Percentiles rank a stretch among this genome's conserved stretches.
Evolutionary conservation across 2,113 vertebrate species (phyloP).

Genomic region (Pomatorhinus ruficollis): DNA sequence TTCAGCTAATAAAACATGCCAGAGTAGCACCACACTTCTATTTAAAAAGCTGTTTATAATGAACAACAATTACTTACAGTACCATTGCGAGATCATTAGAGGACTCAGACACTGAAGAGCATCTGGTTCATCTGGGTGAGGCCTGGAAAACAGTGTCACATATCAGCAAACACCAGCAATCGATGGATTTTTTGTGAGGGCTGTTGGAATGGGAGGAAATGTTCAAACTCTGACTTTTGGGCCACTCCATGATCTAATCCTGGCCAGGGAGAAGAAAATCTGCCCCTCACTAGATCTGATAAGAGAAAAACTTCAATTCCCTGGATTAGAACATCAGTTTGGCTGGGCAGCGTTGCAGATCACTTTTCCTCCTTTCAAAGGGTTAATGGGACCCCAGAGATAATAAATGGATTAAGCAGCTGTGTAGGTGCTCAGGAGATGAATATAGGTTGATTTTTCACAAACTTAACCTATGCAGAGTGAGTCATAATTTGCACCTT

Average conservation of each 20-base stretch:
- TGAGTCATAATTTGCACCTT: constrained; percentile 63
- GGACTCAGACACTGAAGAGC: neutral
- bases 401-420: constrained; percentile 45
- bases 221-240: neutral
- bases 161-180: neutral
- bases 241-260: neutral
- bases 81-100: neutral
- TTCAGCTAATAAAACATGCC: neutral
- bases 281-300: neutral
- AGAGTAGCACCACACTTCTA: neutral
- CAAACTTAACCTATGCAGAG: constrained; percentile 35
- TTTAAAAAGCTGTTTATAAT: neutral
- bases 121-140: neutral
- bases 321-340: neutral
- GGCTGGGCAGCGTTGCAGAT: neutral
- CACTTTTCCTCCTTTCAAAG: neutral
- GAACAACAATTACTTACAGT: neutral
- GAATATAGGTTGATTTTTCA: constrained; percentile 50
- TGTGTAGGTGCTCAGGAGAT: constrained; percentile 48
- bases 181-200: neutral
- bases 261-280: neutral
- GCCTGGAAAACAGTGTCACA: neutral
- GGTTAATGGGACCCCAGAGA: constrained; percentile 27
- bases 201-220: neutral
- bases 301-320: neutral